A percentile compares a stretch with the other conserved stretches of the same genome.
These are phyloP conservation scores for Carettochelys insculpta DNA, from an alignment of 2,113 vertebrate species.

Conservation along the genomic window DNA sequence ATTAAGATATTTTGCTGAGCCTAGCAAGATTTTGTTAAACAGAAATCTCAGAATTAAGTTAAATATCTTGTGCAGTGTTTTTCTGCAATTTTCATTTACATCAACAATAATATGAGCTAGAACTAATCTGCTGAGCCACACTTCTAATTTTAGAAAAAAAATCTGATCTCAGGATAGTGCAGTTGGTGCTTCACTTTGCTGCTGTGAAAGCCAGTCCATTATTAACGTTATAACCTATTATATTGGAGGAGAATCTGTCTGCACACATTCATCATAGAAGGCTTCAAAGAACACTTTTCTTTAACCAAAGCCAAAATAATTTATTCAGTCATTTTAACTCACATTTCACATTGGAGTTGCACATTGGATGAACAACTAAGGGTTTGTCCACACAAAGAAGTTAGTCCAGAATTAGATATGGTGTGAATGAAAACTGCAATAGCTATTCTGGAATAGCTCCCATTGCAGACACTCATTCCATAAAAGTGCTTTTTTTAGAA, in stretches of 20 bases:
- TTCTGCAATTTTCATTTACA: not conserved
- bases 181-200: not conserved
- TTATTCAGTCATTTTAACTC: not conserved
- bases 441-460: not conserved
- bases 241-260: not conserved
- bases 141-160: not conserved
- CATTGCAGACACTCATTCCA: not conserved
- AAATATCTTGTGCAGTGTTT: not conserved
- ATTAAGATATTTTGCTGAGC: not conserved
- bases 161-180: not conserved
- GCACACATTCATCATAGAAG: not conserved
- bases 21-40: not conserved
- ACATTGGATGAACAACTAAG: not conserved
- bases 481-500: not conserved
- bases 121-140: not conserved
- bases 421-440: not conserved
- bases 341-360: not conserved
- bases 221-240: not conserved
- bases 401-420: not conserved
- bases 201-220: not conserved
- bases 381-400: not conserved
- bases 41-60: not conserved
- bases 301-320: not conserved
- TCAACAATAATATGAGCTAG: not conserved
- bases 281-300: not conserved